These are phyloP conservation scores for Abramis brama DNA, from an alignment of 2,113 vertebrate genomes.

Conservation along the genomic window DNA sequence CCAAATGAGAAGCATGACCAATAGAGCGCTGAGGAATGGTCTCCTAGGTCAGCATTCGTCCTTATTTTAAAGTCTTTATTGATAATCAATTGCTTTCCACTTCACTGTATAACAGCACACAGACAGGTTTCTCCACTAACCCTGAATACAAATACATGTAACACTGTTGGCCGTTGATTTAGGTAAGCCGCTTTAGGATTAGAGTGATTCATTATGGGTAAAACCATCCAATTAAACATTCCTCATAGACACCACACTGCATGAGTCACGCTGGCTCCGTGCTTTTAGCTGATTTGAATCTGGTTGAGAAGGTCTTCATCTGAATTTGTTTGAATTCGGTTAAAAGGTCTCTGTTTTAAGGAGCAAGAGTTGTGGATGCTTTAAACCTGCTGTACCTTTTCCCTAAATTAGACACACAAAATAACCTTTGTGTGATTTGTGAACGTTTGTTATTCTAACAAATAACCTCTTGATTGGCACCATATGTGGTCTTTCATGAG, in stretches of 20 bases:
- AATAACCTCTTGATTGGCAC: background rate
- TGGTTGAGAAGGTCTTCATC: conserved; percentile 11
- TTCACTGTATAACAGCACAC: conserved; percentile 32
- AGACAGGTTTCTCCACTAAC: conserved; percentile 25
- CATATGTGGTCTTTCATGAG: background rate
- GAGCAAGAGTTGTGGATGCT: background rate
- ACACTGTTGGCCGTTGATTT: conserved; percentile 38
- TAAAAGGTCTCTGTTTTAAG: conserved; percentile 22
- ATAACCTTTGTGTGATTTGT: background rate
- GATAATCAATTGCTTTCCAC: conserved; percentile 53
- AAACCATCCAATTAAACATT: conserved; percentile 33
- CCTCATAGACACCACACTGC: conserved; percentile 51
- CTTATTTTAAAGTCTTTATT: conserved; percentile 49
- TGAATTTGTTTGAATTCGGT: conserved; percentile 21
- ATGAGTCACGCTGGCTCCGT: conserved; percentile 30
- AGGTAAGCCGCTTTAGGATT: conserved; percentile 40
- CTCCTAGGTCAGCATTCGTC: conserved; percentile 42
- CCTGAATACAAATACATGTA: conserved; percentile 47
- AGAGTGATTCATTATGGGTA: conserved; percentile 35
- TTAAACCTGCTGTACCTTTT: background rate
- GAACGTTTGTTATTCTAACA: background rate
- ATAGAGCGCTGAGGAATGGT: conserved; percentile 10
- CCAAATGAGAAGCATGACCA: conserved; percentile 31
- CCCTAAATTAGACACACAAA: background rate
- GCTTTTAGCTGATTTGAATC: conserved; percentile 61